Percentiles rank a stretch among this genome's conserved stretches.
These are phyloP conservation scores for Vulpes vulpes DNA, from an alignment of 2,113 vertebrate species.

Conservation along the genomic window DNA sequence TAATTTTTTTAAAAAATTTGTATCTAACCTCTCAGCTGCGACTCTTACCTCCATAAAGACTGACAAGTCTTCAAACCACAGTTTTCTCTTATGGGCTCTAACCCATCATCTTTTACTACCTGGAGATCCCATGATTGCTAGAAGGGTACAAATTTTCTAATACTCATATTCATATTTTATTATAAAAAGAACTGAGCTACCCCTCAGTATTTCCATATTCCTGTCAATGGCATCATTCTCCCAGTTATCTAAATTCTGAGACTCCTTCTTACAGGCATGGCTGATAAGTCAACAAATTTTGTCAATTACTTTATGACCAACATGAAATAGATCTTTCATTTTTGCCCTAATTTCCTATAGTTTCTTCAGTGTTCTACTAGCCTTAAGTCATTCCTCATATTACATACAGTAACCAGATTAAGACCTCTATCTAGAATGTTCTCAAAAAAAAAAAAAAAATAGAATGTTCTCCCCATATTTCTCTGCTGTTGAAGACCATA, in stretches of 20 bases:
- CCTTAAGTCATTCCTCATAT: neutral
- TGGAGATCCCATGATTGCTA: neutral
- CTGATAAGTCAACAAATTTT: neutral
- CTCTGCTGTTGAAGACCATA: neutral
- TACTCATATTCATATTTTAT: constrained; percentile 4
- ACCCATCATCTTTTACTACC: neutral
- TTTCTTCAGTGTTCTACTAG: neutral
- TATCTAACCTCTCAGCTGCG: neutral
- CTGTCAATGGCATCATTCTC: neutral
- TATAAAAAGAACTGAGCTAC: neutral
- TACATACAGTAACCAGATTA: neutral
- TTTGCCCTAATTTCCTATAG: neutral
- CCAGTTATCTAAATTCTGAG: neutral
- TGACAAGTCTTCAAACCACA: neutral
- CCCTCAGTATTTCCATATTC: neutral
- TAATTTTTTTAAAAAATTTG: neutral
- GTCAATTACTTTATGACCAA: neutral
- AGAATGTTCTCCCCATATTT: neutral
- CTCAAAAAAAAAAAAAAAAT: neutral
- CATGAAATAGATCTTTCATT: neutral
- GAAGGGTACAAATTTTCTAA: neutral
- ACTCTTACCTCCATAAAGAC: neutral
- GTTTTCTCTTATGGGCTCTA: neutral
- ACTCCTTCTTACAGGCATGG: neutral
- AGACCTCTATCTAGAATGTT: neutral